Percentiles rank a stretch among this genome's conserved stretches.
Conservation (phyloP, 2,113 vertebrate genomes). For the Psammodynastes pulverulentus region DNA sequence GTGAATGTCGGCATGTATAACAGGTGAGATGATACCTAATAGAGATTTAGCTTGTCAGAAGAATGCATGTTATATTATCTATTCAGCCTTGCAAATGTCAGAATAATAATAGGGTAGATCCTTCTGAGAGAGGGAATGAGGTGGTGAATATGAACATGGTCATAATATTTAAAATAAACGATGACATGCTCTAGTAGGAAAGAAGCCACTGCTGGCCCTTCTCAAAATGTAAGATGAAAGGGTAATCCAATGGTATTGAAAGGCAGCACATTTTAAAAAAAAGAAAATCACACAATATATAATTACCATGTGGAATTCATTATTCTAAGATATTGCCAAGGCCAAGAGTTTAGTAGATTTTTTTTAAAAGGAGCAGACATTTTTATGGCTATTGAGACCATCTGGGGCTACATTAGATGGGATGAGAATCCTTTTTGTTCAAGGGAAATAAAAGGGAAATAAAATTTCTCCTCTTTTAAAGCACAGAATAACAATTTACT, state of each 20-base stretch:
- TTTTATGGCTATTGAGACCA: conserved; percentile 55
- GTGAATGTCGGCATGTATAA: background rate
- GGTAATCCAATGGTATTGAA: background rate
- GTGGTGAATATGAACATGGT: background rate
- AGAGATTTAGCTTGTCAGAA: background rate
- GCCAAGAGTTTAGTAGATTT: conserved; percentile 56
- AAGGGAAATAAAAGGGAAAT: conserved; percentile 58
- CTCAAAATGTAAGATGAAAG: conserved; percentile 27
- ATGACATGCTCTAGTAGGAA: background rate
- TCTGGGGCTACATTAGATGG: conserved; percentile 49
- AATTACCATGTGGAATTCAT: conserved; percentile 59
- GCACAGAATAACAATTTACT: conserved; percentile 44
- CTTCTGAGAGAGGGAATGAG: conserved; percentile 15
- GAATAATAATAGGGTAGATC: background rate
- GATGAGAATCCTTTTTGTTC: conserved; percentile 60
- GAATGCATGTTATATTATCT: background rate
- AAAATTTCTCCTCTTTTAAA: conserved; percentile 50
- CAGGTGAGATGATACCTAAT: background rate
- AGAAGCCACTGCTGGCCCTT: conserved; percentile 30
- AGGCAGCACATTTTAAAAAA: conserved; percentile 46
- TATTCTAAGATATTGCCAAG: conserved; percentile 49
- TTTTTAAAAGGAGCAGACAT: conserved; percentile 37
- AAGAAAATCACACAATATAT: conserved; percentile 42
- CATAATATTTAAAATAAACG: conserved; percentile 26
- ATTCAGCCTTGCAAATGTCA: background rate